These are phyloP conservation scores for Sinocyclocheilus anshuiensis DNA, from an alignment of 2,113 vertebrate genomes.

Conservation along the genomic window DNA sequence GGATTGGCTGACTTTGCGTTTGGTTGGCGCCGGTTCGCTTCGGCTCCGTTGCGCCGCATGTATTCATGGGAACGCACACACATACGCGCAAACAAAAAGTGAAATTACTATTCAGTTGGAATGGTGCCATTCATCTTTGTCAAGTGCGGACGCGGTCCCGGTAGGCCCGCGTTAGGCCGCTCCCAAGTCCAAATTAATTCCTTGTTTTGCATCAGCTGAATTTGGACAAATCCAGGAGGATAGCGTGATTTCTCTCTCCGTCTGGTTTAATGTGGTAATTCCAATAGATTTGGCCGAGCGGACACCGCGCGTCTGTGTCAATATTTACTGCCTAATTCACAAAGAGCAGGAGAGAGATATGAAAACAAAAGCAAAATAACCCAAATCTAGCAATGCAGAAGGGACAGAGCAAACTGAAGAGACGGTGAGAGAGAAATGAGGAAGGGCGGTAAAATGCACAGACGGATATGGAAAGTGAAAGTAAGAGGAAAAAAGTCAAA, in stretches of 20 bases:
- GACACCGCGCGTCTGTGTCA: conserved; percentile 71
- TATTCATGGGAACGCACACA: conserved; percentile 29
- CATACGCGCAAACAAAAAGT: conserved; percentile 85
- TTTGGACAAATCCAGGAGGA: conserved; percentile 99
- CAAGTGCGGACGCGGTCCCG: conserved; percentile 91
- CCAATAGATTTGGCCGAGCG: conserved; percentile 81
- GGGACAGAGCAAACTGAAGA: neutral
- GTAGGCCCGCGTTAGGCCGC: conserved; percentile 69
- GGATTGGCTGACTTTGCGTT: conserved; percentile 96
- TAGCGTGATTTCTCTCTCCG: conserved; percentile 38
- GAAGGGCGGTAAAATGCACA: neutral
- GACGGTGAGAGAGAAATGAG: conserved; percentile 7
- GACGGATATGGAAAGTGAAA: neutral
- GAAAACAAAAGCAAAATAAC: conserved; percentile 87
- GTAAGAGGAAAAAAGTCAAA: neutral
- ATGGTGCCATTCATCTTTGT: conserved; percentile 99
- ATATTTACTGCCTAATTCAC: conserved; percentile 98
- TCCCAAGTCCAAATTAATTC: conserved; percentile 91
- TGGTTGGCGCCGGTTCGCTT: conserved; percentile 96
- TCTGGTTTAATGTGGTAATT: conserved; percentile 94
- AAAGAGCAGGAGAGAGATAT: conserved; percentile 95
- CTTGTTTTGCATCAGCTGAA: conserved; percentile 99
- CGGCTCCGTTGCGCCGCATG: conserved; percentile 93
- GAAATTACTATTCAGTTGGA: conserved; percentile 99
- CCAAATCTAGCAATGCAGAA: conserved; percentile 83